Percentiles rank a stretch among this genome's conserved stretches.
phyloP scores from a whole-genome alignment of 92 coral and sea anemone genomes.

The Palythoa grandis region DNA sequence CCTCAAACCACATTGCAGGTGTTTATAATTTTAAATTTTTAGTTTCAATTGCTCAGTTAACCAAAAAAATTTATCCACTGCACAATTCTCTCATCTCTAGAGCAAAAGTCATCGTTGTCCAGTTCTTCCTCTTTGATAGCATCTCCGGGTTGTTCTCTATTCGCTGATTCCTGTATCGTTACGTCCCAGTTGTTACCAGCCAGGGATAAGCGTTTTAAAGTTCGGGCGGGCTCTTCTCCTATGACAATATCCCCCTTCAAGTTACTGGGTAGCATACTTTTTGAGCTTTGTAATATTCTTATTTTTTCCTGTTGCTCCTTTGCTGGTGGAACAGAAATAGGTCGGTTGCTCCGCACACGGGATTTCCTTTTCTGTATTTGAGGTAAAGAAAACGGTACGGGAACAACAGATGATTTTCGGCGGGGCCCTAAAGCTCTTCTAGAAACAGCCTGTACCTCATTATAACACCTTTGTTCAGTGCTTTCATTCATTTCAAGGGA shows the following conservation, averaged over 20 bases:
- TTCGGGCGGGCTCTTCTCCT: not conserved
- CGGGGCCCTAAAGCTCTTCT: not conserved
- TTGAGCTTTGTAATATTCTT: constrained; percentile 15
- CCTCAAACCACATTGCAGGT: not conserved
- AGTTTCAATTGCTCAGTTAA: not conserved
- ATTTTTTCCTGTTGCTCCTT: constrained; percentile 29
- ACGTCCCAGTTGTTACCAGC: not conserved
- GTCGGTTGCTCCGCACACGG: constrained; percentile 8
- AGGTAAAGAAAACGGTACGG: constrained; percentile 47
- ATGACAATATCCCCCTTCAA: not conserved
- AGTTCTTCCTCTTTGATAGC: not conserved
- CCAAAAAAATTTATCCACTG: constrained; percentile 45
- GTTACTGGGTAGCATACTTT: not conserved
- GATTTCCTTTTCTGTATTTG: constrained; percentile 26
- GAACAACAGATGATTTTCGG: constrained; percentile 63
- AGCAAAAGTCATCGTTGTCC: constrained; percentile 1
- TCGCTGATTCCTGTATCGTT: not conserved
- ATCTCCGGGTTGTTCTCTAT: not conserved
- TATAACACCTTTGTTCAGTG: not conserved
- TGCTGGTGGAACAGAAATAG: constrained; percentile 58
- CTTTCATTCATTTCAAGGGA: not conserved
- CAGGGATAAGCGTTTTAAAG: not conserved
- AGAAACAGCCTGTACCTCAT: not conserved
- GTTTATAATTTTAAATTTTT: not conserved
- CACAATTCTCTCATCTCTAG: constrained; percentile 29